These are phyloP conservation scores for Hippopotamus amphibius DNA, from an alignment of 2,113 vertebrate genomes.

Conservation along the genomic window DNA sequence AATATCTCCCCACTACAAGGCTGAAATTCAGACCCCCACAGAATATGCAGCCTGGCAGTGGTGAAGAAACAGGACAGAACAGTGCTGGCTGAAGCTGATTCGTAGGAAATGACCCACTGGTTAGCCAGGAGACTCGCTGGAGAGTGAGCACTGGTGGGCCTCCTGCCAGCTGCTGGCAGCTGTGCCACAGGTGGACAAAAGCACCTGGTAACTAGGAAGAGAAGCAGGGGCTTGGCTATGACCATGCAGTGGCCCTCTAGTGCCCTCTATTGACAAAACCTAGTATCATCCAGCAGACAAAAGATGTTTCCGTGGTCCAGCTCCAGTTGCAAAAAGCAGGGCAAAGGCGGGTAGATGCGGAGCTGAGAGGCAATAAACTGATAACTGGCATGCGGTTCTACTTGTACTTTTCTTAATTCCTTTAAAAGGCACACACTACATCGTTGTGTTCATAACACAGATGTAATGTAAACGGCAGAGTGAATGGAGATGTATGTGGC, in stretches of 20 bases:
- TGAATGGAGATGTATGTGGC: accelerated
- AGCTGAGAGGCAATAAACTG: too few relatives aligned
- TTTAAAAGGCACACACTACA: not conserved
- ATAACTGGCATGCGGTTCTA: not conserved
- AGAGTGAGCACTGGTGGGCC: not conserved
- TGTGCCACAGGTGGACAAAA: accelerated
- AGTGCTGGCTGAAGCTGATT: not conserved
- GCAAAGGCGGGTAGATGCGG: not conserved
- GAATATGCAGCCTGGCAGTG: not conserved
- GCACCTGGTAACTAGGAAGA: not conserved
- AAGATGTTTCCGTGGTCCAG: not conserved
- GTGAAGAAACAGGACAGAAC: not conserved
- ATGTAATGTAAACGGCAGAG: accelerated
- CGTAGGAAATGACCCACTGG: not conserved
- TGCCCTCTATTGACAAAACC: not conserved
- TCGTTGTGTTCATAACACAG: not conserved
- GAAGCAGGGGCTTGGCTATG: not conserved
- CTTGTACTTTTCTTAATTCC: not conserved
- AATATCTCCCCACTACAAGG: not conserved
- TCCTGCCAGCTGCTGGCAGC: not conserved
- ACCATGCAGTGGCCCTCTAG: not conserved
- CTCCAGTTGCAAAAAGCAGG: not conserved
- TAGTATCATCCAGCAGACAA: not conserved
- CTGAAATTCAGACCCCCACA: not conserved
- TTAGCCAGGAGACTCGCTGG: accelerated